phyloP scores from a whole-genome alignment of 2,888 invertebrate species.

The Acanthopleura granulata region DNA sequence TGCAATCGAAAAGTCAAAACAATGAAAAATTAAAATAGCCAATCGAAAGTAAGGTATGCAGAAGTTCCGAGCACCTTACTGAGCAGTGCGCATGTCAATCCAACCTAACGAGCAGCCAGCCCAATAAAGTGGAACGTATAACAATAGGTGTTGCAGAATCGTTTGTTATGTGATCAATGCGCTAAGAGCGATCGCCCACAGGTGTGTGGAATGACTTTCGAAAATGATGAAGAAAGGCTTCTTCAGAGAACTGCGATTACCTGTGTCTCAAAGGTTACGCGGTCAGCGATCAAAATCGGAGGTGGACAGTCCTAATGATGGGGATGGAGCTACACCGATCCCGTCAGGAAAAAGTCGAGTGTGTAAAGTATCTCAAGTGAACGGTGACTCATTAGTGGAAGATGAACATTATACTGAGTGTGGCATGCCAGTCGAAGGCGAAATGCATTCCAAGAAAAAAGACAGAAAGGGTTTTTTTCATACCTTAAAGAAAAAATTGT shows the following conservation, averaged over 20 bases:
- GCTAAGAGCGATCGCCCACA: too few relatives aligned
- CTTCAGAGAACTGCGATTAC: conserved; percentile 10
- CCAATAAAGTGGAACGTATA: conserved; percentile 1
- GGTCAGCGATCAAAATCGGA: conserved; percentile 5
- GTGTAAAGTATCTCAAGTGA: neutral
- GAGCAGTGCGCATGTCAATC: neutral
- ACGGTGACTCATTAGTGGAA: conserved; percentile 5
- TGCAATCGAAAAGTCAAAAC: too few relatives aligned
- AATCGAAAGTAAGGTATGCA: neutral
- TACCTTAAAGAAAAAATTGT: conserved; percentile 22
- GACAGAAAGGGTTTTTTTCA: conserved; percentile 32
- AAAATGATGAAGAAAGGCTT: conserved; percentile 9
- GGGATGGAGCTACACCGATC: neutral
- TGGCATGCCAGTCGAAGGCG: neutral
- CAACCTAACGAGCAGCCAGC: neutral
- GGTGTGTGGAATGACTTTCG: neutral
- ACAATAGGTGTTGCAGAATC: conserved; percentile 4
- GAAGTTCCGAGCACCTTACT: neutral
- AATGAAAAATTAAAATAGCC: neutral
- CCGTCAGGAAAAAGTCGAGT: neutral
- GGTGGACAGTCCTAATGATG: neutral
- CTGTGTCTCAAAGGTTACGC: neutral
- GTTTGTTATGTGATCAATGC: neutral
- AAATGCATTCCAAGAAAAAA: conserved; percentile 19
- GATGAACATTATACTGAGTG: neutral